A percentile compares a stretch with the other conserved stretches of the same genome.
These are phyloP conservation scores for Plestiodon gilberti DNA, from an alignment of 2,113 vertebrate genomes.

Conservation along the genomic window DNA sequence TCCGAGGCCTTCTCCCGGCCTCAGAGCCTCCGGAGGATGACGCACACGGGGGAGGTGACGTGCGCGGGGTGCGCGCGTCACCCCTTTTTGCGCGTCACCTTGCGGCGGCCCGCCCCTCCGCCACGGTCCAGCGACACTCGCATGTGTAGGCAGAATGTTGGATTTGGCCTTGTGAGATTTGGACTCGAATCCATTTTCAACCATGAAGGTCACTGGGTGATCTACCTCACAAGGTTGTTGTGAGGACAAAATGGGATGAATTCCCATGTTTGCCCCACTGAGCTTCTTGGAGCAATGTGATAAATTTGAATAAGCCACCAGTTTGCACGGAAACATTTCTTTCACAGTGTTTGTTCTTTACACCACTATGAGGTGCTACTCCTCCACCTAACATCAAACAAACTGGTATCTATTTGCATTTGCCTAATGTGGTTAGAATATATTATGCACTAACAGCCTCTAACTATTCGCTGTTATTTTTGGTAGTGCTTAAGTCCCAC, in stretches of 20 bases:
- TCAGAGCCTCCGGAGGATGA: too few species aligned
- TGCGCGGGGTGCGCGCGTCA: too few species aligned
- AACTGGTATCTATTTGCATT: neutral
- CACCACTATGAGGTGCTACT: conserved; percentile 21
- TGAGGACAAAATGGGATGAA: neutral
- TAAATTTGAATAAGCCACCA: neutral
- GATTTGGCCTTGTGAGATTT: neutral
- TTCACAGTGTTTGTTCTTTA: neutral
- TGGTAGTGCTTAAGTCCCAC: neutral
- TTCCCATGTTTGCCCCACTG: neutral
- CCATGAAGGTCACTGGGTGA: neutral
- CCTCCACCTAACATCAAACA: neutral
- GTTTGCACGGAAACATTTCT: neutral
- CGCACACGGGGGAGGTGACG: too few species aligned
- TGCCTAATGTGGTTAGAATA: neutral
- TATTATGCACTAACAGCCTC: neutral
- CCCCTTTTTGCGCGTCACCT: too few species aligned
- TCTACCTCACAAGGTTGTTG: neutral
- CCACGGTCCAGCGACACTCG: too few species aligned
- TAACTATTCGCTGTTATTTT: neutral
- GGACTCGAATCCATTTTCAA: neutral
- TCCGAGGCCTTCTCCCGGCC: too few species aligned
- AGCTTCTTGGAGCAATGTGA: neutral
- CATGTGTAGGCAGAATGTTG: neutral
- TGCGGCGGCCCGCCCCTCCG: too few species aligned